A percentile compares a stretch with the other conserved stretches of the same genome.
phyloP scores from a whole-genome alignment of 2,888 invertebrate species.

The Hypena proboscidalis region DNA sequence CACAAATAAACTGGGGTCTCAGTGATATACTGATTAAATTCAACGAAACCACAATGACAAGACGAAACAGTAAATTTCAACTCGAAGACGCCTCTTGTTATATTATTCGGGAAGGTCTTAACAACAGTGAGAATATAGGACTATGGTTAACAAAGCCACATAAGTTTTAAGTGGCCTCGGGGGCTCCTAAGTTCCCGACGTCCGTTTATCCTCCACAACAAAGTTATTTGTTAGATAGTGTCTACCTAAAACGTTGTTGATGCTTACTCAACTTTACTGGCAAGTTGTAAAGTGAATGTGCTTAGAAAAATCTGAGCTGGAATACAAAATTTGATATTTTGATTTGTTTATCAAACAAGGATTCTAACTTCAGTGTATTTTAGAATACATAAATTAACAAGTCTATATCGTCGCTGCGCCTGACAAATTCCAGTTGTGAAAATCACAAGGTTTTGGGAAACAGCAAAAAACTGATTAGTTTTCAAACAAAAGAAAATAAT shows the following conservation, averaged over 20 bases:
- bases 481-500: too few relatives aligned
- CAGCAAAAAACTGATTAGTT: too few relatives aligned
- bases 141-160: slow-evolving; percentile 79
- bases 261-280: slow-evolving; percentile 60
- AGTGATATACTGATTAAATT: slow-evolving; percentile 45
- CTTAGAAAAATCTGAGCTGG: slow-evolving; percentile 27
- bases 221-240: slow-evolving; percentile 77
- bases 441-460: too few relatives aligned
- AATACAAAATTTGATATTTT: slow-evolving; percentile 2
- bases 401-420: slow-evolving; percentile 20
- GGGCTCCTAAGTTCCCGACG: slow-evolving; percentile 68
- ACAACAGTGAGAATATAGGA: slow-evolving; percentile 65
- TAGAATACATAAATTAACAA: slow-evolving; percentile 21
- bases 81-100: slow-evolving; percentile 50
- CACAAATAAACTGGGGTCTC: slow-evolving; percentile 24
- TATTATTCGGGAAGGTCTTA: slow-evolving; percentile 60
- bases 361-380: background rate
- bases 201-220: slow-evolving; percentile 77
- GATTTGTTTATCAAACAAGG: background rate
- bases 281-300: slow-evolving; percentile 36
- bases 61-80: slow-evolving; percentile 53
- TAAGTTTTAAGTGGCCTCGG: slow-evolving; percentile 82
- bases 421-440: slow-evolving; percentile 10
- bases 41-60: slow-evolving; percentile 46
- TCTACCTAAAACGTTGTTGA: slow-evolving; percentile 69